Conservation (phyloP, 2,113 vertebrate species). For the Sialia sialis region DNA sequence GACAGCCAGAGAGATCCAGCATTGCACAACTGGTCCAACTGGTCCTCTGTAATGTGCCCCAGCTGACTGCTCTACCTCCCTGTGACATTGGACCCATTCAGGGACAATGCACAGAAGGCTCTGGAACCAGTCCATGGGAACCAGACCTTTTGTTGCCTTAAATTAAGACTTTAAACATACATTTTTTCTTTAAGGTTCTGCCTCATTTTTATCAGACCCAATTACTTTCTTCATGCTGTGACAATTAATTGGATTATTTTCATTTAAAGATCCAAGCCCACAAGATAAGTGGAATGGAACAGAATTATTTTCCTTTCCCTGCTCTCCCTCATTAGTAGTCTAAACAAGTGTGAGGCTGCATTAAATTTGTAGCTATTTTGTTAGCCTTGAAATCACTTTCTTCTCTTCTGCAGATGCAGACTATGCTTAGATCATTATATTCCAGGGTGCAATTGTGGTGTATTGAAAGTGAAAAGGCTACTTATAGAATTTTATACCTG, state of each 20-base stretch:
- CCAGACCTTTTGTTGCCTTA: background rate
- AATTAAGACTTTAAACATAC: background rate
- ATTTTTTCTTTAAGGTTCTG: background rate
- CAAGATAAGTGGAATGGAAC: background rate
- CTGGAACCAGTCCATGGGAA: background rate
- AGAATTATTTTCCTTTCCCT: background rate
- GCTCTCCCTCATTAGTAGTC: slow-evolving; percentile 23
- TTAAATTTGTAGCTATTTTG: slow-evolving; percentile 29
- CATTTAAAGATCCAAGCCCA: slow-evolving; percentile 12
- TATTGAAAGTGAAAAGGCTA: slow-evolving; percentile 7
- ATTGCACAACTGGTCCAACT: background rate
- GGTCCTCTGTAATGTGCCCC: background rate
- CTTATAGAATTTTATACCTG: background rate
- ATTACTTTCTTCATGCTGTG: background rate
- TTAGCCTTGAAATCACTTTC: background rate
- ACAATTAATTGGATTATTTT: slow-evolving; percentile 27
- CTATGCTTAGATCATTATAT: background rate
- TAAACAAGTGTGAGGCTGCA: slow-evolving; percentile 11
- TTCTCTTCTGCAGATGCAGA: background rate
- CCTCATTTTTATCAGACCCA: background rate
- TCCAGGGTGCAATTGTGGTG: background rate
- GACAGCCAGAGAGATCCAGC: background rate
- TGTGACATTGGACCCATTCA: background rate
- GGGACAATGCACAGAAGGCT: background rate
- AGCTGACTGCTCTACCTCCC: background rate